Percentiles rank a stretch among this genome's conserved stretches.
Evolutionary conservation across 2,888 invertebrate species (phyloP).

Genomic region (Carterocephalus palaemon): DNA sequence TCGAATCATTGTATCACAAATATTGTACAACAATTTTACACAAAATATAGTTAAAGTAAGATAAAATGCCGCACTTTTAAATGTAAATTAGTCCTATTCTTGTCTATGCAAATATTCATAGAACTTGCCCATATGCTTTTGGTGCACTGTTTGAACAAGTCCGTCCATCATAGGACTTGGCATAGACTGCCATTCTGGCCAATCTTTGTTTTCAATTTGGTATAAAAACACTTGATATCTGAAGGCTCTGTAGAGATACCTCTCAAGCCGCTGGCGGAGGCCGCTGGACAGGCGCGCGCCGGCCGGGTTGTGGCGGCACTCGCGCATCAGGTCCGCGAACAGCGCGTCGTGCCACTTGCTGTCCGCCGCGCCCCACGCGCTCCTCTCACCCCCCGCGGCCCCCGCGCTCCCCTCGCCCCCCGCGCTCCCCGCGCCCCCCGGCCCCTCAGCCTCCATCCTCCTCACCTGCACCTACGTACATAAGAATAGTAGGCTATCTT

Average conservation of each 20-base stretch:
- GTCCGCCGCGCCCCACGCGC: conserved; percentile 22
- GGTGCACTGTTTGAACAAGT: too few species aligned
- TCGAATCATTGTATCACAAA: too few species aligned
- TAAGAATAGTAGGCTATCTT: too few species aligned
- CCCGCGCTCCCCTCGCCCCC: conserved; percentile 28
- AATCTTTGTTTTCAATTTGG: neutral
- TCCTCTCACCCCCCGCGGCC: conserved; percentile 7
- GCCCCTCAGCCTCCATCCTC: neutral
- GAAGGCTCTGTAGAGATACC: conserved; percentile 38
- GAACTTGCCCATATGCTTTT: too few species aligned
- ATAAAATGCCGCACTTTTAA: neutral
- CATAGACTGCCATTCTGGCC: neutral
- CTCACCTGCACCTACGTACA: too few species aligned
- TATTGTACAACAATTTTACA: too few species aligned
- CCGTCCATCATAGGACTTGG: neutral
- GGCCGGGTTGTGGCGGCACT: conserved; percentile 83
- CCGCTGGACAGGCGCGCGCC: conserved; percentile 80
- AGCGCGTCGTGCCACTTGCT: conserved; percentile 43
- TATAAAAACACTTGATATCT: neutral
- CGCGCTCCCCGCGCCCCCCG: conserved; percentile 4
- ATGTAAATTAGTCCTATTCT: too few species aligned
- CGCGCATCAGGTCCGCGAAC: conserved; percentile 82
- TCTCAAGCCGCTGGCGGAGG: conserved; percentile 59
- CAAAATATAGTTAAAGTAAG: too few species aligned
- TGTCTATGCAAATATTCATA: too few species aligned